Percentiles rank a stretch among this genome's conserved stretches.
Evolutionary conservation across 2,888 invertebrate genomes (phyloP).

Genomic region (Tinea pellionella): DNA sequence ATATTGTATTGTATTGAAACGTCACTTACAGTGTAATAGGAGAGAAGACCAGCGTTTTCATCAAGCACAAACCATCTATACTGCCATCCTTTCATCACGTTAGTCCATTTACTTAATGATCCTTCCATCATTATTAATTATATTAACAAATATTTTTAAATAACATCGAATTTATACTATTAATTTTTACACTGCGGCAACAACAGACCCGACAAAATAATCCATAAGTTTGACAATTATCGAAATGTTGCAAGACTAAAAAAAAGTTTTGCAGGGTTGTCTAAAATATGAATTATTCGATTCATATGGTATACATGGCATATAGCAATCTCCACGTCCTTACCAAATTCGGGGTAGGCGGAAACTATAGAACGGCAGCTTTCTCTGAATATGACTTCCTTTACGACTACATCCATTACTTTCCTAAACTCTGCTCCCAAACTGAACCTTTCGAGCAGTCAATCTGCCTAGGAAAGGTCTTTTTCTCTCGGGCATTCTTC

Average conservation of each 20-base stretch:
- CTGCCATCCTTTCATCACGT: slow-evolving; percentile 99
- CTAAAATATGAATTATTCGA: too few species aligned
- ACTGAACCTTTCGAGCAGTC: too few species aligned
- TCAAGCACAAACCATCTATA: slow-evolving; percentile 99
- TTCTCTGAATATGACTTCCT: too few species aligned
- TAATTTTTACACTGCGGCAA: slow-evolving; percentile 46
- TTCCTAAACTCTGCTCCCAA: too few species aligned
- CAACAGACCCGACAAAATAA: slow-evolving; percentile 44
- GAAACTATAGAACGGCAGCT: too few species aligned
- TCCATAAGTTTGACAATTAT: slow-evolving; percentile 51
- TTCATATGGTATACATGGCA: too few species aligned
- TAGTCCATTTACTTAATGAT: slow-evolving; percentile 96
- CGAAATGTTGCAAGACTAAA: background rate
- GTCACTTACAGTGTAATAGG: slow-evolving; percentile 95
- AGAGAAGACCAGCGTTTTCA: slow-evolving; percentile 94
- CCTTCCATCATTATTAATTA: slow-evolving; percentile 81
- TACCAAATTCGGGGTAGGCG: too few species aligned
- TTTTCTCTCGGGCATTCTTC: too few species aligned
- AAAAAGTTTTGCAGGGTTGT: background rate
- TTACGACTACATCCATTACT: too few species aligned
- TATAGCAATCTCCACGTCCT: too few species aligned
- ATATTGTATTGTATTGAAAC: slow-evolving; percentile 24
- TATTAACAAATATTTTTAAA: slow-evolving; percentile 41
- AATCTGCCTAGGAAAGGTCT: too few species aligned
- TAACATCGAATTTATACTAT: slow-evolving; percentile 50